phyloP scores from a whole-genome alignment of 2,113 vertebrate genomes.

The Hippocampus guttulatus region DNA sequence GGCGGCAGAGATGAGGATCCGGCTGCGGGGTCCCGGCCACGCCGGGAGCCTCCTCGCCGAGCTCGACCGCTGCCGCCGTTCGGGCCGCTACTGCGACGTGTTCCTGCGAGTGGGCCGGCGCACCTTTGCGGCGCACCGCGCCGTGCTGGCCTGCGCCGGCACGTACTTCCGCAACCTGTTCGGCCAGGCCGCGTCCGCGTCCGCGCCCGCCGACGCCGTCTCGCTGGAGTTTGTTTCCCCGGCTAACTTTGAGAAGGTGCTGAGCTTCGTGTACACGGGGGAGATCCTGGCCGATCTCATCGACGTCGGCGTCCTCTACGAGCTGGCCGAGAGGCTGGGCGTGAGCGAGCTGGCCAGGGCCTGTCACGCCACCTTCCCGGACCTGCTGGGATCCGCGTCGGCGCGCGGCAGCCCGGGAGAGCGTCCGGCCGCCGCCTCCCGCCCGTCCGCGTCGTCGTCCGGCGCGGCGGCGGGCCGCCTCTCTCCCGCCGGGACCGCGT shows the following conservation, averaged over 20 bases:
- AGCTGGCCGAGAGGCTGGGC: slow-evolving; percentile 87
- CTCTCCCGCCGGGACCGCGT: slow-evolving; percentile 17
- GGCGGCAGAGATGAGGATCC: slow-evolving; percentile 89
- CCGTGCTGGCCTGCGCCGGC: slow-evolving; percentile 84
- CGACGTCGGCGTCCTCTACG: slow-evolving; percentile 90
- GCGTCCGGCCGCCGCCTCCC: slow-evolving; percentile 52
- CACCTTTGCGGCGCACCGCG: slow-evolving; percentile 88
- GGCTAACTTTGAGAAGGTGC: slow-evolving; percentile 90
- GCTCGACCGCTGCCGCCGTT: slow-evolving; percentile 88
- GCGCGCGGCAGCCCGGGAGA: slow-evolving; percentile 26
- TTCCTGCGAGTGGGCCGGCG: slow-evolving; percentile 86
- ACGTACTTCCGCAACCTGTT: slow-evolving; percentile 91
- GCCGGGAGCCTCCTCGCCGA: slow-evolving; percentile 87
- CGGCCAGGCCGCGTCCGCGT: slow-evolving; percentile 60
- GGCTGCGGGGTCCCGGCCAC: slow-evolving; percentile 87
- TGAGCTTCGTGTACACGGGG: slow-evolving; percentile 92
- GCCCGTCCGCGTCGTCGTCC: slow-evolving; percentile 48
- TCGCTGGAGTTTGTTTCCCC: slow-evolving; percentile 90
- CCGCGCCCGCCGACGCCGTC: slow-evolving; percentile 72
- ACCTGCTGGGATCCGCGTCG: slow-evolving; percentile 78
- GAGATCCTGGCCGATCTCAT: slow-evolving; percentile 92
- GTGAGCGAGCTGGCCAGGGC: slow-evolving; percentile 84
- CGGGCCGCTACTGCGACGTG: slow-evolving; percentile 88
- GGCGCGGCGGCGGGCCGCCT: background rate
- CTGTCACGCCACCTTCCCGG: slow-evolving; percentile 90